Conservation (phyloP, 2,113 vertebrate genomes). For the Eubucco bourcierii region DNA sequence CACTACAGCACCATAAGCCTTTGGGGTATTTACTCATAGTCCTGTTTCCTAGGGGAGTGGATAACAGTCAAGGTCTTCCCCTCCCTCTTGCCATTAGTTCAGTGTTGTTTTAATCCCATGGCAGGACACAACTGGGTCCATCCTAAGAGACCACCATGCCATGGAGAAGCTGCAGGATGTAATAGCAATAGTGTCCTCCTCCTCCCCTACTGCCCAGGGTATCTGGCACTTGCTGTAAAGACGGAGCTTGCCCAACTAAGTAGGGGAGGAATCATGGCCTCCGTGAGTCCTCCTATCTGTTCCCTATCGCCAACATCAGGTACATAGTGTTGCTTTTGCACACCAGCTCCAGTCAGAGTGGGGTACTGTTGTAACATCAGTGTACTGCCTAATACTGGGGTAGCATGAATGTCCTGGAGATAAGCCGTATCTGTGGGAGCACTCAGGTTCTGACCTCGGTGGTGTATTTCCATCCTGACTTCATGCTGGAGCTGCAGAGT, state of each 20-base stretch:
- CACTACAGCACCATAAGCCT: neutral
- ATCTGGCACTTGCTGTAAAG: neutral
- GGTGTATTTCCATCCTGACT: neutral
- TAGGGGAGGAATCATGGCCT: neutral
- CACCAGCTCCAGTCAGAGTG: neutral
- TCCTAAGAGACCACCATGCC: neutral
- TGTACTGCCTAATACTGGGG: neutral
- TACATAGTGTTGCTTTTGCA: neutral
- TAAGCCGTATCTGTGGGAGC: fast-evolving
- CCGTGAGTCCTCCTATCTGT: neutral
- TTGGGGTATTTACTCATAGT: neutral
- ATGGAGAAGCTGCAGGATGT: neutral
- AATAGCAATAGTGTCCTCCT: neutral
- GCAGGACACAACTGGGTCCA: neutral
- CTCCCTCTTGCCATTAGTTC: neutral
- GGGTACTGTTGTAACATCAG: neutral
- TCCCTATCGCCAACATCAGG: fast-evolving
- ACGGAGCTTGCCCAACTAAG: neutral
- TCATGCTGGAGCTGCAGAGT: neutral
- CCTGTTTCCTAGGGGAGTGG: neutral
- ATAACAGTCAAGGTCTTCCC: neutral
- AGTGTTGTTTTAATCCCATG: neutral
- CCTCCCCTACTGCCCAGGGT: neutral
- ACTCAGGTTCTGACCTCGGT: neutral
- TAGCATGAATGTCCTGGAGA: neutral